phyloP scores from a whole-genome alignment of 2,113 vertebrate species.

The Eurystomus gularis region DNA sequence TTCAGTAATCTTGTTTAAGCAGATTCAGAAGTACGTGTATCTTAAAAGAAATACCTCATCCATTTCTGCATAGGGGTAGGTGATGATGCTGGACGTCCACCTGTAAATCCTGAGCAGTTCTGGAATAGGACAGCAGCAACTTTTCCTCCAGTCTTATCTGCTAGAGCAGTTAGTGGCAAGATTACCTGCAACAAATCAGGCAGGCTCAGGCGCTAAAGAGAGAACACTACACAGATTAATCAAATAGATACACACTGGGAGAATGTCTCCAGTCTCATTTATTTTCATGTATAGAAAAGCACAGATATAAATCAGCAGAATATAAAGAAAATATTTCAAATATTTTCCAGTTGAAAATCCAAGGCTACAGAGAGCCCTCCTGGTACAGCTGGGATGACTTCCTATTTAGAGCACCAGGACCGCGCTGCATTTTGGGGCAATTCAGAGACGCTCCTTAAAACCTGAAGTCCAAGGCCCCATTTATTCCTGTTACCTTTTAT shows the following conservation, averaged over 20 bases:
- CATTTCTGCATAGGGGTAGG: neutral
- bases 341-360: neutral
- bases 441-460: neutral
- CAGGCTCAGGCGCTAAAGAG: neutral
- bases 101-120: neutral
- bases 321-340: slow-evolving; percentile 24
- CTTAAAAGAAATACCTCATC: neutral
- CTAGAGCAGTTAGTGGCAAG: neutral
- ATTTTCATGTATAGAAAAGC: slow-evolving; percentile 11
- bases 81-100: neutral
- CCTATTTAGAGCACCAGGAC: neutral
- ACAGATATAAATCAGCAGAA: neutral
- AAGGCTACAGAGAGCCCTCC: neutral
- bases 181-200: neutral
- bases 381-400: neutral
- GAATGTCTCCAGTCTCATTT: neutral
- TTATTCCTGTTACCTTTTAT: neutral
- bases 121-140: neutral
- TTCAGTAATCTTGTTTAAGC: neutral
- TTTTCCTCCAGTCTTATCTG: neutral
- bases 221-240: neutral
- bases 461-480: neutral
- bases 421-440: neutral
- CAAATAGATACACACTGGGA: neutral
- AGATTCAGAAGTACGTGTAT: neutral